Conservation (phyloP, 2,888 invertebrate species). For the Cartodere bifasciata region DNA sequence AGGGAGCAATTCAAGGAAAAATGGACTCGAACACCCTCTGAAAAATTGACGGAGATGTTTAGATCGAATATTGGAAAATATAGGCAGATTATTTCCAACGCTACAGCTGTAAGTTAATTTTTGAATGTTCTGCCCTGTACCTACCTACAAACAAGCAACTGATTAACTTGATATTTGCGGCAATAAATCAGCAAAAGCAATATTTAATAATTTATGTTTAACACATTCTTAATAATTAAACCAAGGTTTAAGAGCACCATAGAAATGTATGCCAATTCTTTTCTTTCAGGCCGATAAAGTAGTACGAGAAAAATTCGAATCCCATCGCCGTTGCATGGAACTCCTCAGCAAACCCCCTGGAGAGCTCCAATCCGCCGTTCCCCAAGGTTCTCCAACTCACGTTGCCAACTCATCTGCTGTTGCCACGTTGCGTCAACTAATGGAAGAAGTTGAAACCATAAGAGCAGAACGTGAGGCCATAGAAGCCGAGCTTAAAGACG, state of each 20-base stretch:
- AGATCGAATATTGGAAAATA: slow-evolving; percentile 85
- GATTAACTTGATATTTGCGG: too few species aligned
- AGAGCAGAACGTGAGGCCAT: slow-evolving; percentile 83
- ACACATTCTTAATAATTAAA: too few species aligned
- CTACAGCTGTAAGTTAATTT: slow-evolving; percentile 46
- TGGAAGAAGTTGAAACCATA: slow-evolving; percentile 72
- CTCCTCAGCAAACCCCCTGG: slow-evolving; percentile 64
- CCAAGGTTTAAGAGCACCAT: too few species aligned
- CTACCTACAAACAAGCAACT: too few species aligned
- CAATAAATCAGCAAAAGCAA: too few species aligned
- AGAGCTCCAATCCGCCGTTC: slow-evolving; percentile 58
- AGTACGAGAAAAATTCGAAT: slow-evolving; percentile 76
- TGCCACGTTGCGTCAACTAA: slow-evolving; percentile 54
- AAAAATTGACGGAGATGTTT: slow-evolving; percentile 79
- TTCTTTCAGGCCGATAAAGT: slow-evolving; percentile 52
- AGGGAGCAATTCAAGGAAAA: slow-evolving; percentile 81
- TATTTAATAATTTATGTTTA: too few species aligned
- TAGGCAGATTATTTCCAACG: slow-evolving; percentile 83
- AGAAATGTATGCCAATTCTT: slow-evolving; percentile 4
- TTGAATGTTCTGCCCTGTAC: too few species aligned
- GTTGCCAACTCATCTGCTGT: slow-evolving; percentile 48
- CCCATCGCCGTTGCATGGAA: slow-evolving; percentile 65
- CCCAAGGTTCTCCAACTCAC: slow-evolving; percentile 44
- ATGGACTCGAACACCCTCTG: slow-evolving; percentile 85
- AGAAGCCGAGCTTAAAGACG: slow-evolving; percentile 73